Base-by-base conservation (phyloP, 2,113 vertebrate species). In the Mesitornis unicolor region DNA sequence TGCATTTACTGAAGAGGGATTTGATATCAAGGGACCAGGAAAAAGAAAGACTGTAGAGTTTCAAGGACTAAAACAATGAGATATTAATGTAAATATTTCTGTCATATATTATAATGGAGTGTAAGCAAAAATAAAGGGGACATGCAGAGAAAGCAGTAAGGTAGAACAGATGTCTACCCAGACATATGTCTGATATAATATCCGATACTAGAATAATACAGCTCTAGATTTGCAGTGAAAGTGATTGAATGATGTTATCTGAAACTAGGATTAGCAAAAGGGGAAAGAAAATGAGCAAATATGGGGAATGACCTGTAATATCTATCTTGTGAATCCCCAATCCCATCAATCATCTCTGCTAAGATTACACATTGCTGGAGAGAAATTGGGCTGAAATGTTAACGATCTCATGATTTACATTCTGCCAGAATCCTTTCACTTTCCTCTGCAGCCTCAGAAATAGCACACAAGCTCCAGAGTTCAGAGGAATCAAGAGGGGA, bases 341-440 rank as follows among this genome's bases (percentile, higher is more conserved):
- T 51, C 42, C 71, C 76, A 96, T 96, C 92, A 56, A 71, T 97
- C 95, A 90, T 74, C 68, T 53, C 59, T 90, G 88, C 53, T 92
- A 56, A 59, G 82, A 94, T 95, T 94, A 81, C 54, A 81, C 35
- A 71, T 29, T 48, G 43, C 56, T 86, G 68, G 51, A 74, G 85
- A 95, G 75, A 95, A 96, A 95, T 64, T 89, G 83, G 85, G 38
- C 88, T 94, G 76, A 96, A 95, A 92, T 94, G 85, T 93, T 97
- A 97, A 97, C 90, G 79, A 84, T 86, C 56, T 68, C 56, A 84
- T 90, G 82, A 93, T 96, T 95, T 96, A 96, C 95, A 93, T 94
- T 76, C 90, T 93, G 71, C 56, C 90, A 96, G 71, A 84, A 90
- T 74, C 38, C 64, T 83, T 88, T 51, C 70, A 26, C n/a, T 82